Conservation (phyloP, 2,113 vertebrate species). For the Cebus imitator region DNA sequence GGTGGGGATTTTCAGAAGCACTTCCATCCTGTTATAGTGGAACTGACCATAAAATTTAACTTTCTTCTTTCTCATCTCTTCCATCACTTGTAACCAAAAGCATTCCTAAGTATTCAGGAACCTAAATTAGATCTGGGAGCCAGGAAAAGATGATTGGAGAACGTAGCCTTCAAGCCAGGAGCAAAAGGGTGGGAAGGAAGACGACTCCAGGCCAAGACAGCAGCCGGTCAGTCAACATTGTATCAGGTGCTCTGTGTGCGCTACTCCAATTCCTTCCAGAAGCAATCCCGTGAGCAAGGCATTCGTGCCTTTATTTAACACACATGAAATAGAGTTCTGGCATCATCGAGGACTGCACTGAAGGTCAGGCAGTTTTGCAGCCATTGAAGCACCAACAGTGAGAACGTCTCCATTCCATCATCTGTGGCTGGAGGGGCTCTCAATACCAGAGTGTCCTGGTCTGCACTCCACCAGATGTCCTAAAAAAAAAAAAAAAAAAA, state of each 20-base stretch:
- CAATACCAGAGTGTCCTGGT: accelerated
- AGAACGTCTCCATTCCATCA: accelerated
- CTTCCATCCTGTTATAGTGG: accelerated
- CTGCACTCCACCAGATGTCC: background rate
- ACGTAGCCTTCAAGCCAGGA: background rate
- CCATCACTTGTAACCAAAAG: background rate
- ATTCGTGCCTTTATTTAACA: accelerated
- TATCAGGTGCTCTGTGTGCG: accelerated
- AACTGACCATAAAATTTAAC: background rate
- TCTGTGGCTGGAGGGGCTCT: accelerated
- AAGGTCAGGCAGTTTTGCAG: background rate
- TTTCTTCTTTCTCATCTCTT: background rate
- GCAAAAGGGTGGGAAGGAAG: background rate
- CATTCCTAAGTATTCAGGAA: background rate
- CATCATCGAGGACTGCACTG: accelerated
- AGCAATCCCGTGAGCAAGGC: accelerated
- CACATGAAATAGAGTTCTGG: background rate
- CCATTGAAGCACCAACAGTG: accelerated
- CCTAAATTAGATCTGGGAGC: accelerated
- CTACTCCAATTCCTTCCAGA: background rate
- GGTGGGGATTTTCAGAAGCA: no score
- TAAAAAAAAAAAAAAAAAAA: background rate
- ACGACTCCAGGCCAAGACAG: background rate
- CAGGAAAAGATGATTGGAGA: background rate
- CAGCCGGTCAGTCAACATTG: accelerated